A percentile compares a stretch with the other conserved stretches of the same genome.
phyloP scores from a whole-genome alignment of 2,113 vertebrate species.

The Amblyopsis rosae region DNA sequence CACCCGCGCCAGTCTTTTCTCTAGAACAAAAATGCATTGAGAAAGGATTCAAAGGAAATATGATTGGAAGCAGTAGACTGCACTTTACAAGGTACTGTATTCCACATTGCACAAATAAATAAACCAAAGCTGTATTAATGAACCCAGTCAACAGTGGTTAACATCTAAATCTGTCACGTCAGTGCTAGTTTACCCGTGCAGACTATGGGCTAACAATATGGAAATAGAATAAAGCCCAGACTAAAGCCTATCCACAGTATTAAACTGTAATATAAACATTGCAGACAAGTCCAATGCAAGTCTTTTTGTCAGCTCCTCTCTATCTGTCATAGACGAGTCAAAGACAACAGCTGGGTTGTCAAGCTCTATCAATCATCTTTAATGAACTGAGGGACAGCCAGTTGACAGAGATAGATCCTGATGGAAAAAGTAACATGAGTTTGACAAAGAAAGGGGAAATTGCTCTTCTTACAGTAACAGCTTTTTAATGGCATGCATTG shows the following conservation, averaged over 20 bases:
- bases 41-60: not conserved
- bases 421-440: slow-evolving; percentile 73
- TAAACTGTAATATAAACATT: slow-evolving; percentile 32
- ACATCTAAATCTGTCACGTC: slow-evolving; percentile 33
- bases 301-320: slow-evolving; percentile 62
- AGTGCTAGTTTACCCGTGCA: slow-evolving; percentile 31
- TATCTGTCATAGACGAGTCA: slow-evolving; percentile 63
- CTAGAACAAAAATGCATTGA: not conserved
- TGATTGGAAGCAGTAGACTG: slow-evolving; percentile 2
- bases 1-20: not conserved
- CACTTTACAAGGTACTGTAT: slow-evolving; percentile 17
- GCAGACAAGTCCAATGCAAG: slow-evolving; percentile 50
- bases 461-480: slow-evolving; percentile 50
- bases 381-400: slow-evolving; percentile 76
- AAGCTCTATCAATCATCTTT: slow-evolving; percentile 77
- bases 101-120: slow-evolving; percentile 9
- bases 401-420: slow-evolving; percentile 76
- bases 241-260: slow-evolving; percentile 20
- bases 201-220: not conserved
- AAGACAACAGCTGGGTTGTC: slow-evolving; percentile 77
- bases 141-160: slow-evolving; percentile 26
- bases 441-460: slow-evolving; percentile 67
- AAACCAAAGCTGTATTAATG: slow-evolving; percentile 8
- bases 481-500: slow-evolving; percentile 46
- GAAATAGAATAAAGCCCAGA: not conserved